Evolutionary conservation across 2,888 invertebrate species (phyloP).

Genomic region (Polydrusus pterygomalis): DNA sequence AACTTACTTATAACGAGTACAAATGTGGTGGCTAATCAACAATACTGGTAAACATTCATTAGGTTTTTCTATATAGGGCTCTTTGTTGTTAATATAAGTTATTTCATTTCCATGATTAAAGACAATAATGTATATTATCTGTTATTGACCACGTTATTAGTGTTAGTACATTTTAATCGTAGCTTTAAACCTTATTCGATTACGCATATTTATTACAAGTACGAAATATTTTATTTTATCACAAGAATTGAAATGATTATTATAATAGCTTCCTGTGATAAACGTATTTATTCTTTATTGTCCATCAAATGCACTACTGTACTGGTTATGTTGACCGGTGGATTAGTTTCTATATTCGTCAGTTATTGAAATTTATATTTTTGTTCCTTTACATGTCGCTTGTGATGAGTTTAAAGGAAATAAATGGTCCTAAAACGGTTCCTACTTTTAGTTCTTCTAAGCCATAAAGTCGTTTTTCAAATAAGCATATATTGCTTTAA

Average conservation of each 20-base stretch:
- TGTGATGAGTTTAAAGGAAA: no score
- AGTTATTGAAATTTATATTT: no score
- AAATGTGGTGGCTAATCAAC: no score
- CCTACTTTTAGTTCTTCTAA: no score
- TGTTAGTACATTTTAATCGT: constrained; percentile 8
- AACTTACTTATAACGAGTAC: no score
- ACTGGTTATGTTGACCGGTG: neutral
- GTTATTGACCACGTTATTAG: constrained; percentile 2
- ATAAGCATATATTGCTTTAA: no score
- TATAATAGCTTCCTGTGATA: constrained; percentile 15
- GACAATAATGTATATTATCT: neutral
- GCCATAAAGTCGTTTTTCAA: no score
- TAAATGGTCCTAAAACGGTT: no score
- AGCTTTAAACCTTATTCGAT: constrained; percentile 8
- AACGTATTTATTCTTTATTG: neutral
- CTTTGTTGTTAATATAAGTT: neutral
- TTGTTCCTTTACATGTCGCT: no score
- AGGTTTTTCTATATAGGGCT: no score
- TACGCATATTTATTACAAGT: neutral
- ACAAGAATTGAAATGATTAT: constrained; percentile 6
- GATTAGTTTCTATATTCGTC: no score
- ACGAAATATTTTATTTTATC: neutral
- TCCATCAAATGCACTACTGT: neutral
- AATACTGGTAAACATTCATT: no score
- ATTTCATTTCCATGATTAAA: neutral